Evolutionary conservation across 1,140 invertebrate genomes (phyloP), one percentile per base, ranked within the genome.

Genomic region (Hetaerina americana): DNA sequence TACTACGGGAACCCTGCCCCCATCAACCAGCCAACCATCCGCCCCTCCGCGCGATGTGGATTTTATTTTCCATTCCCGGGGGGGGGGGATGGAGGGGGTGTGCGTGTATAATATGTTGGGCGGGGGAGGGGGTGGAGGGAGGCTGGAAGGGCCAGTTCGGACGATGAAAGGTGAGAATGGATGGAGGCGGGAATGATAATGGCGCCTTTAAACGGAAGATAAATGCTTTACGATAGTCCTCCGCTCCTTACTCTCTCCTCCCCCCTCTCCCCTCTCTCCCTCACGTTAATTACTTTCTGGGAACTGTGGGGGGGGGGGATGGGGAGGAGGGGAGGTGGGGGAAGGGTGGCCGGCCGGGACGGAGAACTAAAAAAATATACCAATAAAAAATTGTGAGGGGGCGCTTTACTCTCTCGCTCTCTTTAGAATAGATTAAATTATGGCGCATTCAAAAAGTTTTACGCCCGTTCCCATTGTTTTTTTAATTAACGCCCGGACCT

Each of bases 401-500:
- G 15, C 22, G 40, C 40, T 12, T 57, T 57, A 57, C 40, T 57
- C n/a, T n/a, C n/a, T n/a, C n/a, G n/a, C n/a, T n/a, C n/a, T n/a
- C n/a, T n/a, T n/a, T 57, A 57, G 22, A 57, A 57, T 57, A n/a
- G 40, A 57, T 57, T 57, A 57, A 57, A 57, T 57, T 57, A 57
- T 57, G 15, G 40, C 40, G 15, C 22, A 57, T 57, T 57, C 40
- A n/a, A 57, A 57, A 57, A n/a, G n/a, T n/a, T 57, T 57, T 57
- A 57, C 22, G 22, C n/a, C n/a, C n/a, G n/a, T 57, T 57, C 22
- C 3, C 22, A 57, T 57, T 18, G 15, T 57, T 18, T 57, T 57
- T 57, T 57, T 57, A 57, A 57, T 57, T 57, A 57, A 57, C 40
- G 40, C n/a, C n/a, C n/a, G n/a, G n/a, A n/a, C n/a, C n/a, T n/a